Base-by-base conservation (phyloP, 2,888 invertebrate genomes). In the Hirtodrosophila histrioides region DNA sequence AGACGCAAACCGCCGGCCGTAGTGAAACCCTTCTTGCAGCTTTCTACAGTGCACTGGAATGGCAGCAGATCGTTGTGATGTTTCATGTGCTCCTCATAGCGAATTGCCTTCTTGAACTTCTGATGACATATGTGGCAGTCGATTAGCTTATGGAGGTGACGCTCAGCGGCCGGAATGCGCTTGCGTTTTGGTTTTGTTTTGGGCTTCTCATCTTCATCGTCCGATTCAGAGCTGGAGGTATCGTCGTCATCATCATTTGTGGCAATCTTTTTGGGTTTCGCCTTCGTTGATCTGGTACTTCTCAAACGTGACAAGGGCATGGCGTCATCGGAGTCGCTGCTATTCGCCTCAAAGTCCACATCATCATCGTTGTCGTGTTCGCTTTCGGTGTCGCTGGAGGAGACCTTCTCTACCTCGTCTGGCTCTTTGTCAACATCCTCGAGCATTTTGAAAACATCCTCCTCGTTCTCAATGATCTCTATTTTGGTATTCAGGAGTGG, bases 71-170 rank as follows among this genome's bases (percentile, higher is more conserved):
- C 90, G 46, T 90, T 84, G 60, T 90, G 91, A 3, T 79, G 80
- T n/a, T 88, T 88, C 90, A 90, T 91, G 27, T 90, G 90, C 12
- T 88, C 86, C 36, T 89, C 82, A 33, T 90, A 89, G 9, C 86
- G 78, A n/a, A 75, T 69, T 0, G 76, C 66, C 41, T 80, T 89
- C 17, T 88, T 85, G 36, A 91, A 91, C 24, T 79, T 85, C 50
- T 89, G 81, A 5, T 84, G 86, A 40, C 90, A 90, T 36, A 90
- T 88, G 39, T 90, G 88, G 44, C 90, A 90, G 27, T 89, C 85
- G 10, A 90, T 83, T 0, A 75, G 64, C 0, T 69, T 75, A 41
- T 81, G 78, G 1, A 69, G 46, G 17, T 80, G 76, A 3, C 77
- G 66, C n/a, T 80, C 78, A 0, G 70, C 48, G 0, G 71, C 72